phyloP scores from a whole-genome alignment of 2,113 vertebrate genomes.

The Agelaius phoeniceus region DNA sequence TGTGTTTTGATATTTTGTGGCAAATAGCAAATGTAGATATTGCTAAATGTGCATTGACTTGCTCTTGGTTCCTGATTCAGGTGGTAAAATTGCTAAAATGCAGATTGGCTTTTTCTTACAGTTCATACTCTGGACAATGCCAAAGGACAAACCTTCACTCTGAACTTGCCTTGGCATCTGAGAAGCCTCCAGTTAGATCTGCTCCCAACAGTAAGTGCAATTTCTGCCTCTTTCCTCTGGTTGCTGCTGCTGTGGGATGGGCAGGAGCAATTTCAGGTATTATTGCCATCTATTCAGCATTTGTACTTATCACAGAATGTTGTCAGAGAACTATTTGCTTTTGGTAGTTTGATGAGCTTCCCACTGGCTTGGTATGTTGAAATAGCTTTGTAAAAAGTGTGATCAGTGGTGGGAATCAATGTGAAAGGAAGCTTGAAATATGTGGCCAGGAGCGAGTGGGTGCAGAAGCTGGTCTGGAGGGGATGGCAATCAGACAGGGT shows the following conservation, averaged over 20 bases:
- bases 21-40: background rate
- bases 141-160: background rate
- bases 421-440: background rate
- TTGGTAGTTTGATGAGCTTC: background rate
- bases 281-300: background rate
- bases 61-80: background rate
- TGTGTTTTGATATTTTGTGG: background rate
- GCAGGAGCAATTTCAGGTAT: background rate
- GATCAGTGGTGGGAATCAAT: accelerated
- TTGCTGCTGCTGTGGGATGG: background rate
- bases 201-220: background rate
- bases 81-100: background rate
- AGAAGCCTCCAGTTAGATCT: background rate
- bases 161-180: background rate
- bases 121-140: accelerated
- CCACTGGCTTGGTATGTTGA: background rate
- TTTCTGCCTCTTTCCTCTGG: background rate
- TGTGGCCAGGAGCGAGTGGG: accelerated
- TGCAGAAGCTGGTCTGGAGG: background rate
- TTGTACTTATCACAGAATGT: background rate
- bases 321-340: background rate
- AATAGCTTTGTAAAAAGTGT: background rate
- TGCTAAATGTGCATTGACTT: background rate
- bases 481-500: background rate
- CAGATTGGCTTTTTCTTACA: background rate